These are phyloP conservation scores for Ephydatia muelleri DNA, from an alignment of 37 sponge, comb jelly and placozoan genomes.

Conservation along the genomic window DNA sequence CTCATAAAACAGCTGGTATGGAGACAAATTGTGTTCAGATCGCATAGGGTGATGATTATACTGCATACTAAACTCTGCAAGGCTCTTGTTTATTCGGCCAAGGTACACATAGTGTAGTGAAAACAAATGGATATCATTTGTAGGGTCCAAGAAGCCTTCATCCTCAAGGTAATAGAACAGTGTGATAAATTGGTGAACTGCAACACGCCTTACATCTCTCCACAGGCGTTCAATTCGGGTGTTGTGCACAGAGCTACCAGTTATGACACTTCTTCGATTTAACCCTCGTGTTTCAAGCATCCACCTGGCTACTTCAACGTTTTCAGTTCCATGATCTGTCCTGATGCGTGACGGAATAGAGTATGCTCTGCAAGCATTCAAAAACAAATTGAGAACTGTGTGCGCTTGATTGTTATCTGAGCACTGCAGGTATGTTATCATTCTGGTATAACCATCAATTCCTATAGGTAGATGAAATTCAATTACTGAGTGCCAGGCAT, in stretches of 20 bases:
- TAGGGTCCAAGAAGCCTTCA: conserved; percentile 20
- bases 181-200: conserved; percentile 9
- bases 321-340: conserved; percentile 37
- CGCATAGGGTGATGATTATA: conserved; percentile 34
- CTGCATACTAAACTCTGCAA: conserved; percentile 5
- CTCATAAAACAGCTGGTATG: conserved; percentile 24
- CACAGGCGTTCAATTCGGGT: conserved; percentile 36
- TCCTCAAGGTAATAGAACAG: conserved; percentile 22
- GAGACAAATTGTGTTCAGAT: conserved; percentile 33
- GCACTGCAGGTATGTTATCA: conserved; percentile 36
- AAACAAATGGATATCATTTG: conserved; percentile 32
- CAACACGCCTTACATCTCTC: conserved; percentile 34
- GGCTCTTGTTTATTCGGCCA: conserved; percentile 20
- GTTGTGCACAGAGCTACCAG: conserved; percentile 43
- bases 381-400: conserved; percentile 29
- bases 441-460: conserved; percentile 28
- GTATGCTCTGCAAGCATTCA: conserved; percentile 8
- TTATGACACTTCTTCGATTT: conserved; percentile 29
- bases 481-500: background rate
- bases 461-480: background rate
- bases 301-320: conserved; percentile 40
- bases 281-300: conserved; percentile 22
- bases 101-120: conserved; percentile 35
- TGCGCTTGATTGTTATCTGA: conserved; percentile 35
- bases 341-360: conserved; percentile 22